Conservation (phyloP, 30 jellyfish, hydroid and myxozoan genomes). For the Aurelia aurita region DNA sequence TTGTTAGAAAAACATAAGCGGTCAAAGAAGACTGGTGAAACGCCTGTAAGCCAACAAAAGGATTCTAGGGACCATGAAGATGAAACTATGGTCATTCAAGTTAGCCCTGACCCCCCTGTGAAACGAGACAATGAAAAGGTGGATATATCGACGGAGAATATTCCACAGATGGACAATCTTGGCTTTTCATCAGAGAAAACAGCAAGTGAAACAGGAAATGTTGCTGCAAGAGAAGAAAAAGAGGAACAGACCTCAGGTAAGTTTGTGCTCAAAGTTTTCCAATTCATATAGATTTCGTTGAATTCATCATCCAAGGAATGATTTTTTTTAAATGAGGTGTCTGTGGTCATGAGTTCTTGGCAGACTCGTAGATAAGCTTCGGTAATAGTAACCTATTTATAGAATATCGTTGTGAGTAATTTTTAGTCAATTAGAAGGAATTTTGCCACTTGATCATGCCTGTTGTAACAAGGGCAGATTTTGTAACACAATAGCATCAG, state of each 20-base stretch:
- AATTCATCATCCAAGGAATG: too few relatives aligned
- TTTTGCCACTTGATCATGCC: too few relatives aligned
- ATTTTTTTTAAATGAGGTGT: too few relatives aligned
- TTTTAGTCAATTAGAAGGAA: too few relatives aligned
- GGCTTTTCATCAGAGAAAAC: background rate
- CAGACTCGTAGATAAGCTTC: too few relatives aligned
- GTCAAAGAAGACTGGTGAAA: conserved; percentile 1
- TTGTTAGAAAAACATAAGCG: background rate
- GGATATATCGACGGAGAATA: background rate
- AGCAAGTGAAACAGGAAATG: background rate
- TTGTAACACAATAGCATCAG: too few relatives aligned
- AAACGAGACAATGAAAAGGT: background rate
- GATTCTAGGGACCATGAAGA: conserved; percentile 6
- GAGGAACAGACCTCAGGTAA: background rate
- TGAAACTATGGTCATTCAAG: conserved; percentile 15
- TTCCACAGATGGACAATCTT: background rate
- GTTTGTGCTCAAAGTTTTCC: background rate
- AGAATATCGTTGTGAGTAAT: too few relatives aligned
- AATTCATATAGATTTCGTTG: too few relatives aligned
- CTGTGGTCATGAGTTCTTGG: too few relatives aligned
- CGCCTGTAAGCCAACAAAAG: background rate
- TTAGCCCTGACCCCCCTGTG: conserved; percentile 62
- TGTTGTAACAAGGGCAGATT: too few relatives aligned
- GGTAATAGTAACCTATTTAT: too few relatives aligned
- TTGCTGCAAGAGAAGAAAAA: background rate